Evolutionary conservation across 2,888 invertebrate genomes (phyloP).

Genomic region (Campoletis raptor): DNA sequence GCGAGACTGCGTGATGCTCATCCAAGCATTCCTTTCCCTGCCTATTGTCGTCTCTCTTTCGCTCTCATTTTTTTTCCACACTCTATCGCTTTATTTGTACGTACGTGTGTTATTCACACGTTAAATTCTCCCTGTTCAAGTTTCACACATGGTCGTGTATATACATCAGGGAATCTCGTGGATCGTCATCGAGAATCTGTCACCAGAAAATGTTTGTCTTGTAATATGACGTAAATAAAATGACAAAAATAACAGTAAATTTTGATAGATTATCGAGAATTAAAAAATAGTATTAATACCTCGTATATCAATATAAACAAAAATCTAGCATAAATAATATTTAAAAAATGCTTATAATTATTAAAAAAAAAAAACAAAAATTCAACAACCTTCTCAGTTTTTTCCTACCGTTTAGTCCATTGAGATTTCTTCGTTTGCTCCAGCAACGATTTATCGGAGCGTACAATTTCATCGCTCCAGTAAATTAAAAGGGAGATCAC

Average conservation of each 20-base stretch:
- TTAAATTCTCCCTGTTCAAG: slow-evolving; percentile 47
- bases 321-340: not conserved
- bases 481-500: slow-evolving; percentile 5
- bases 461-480: slow-evolving; percentile 17
- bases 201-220: slow-evolving; percentile 22
- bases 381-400: not conserved
- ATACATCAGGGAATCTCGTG: not conserved
- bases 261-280: not conserved
- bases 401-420: not conserved
- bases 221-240: not conserved
- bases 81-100: slow-evolving; percentile 36
- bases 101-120: slow-evolving; percentile 35
- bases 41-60: slow-evolving; percentile 66
- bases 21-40: slow-evolving; percentile 56
- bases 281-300: not conserved
- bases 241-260: slow-evolving; percentile 11
- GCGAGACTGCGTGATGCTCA: slow-evolving; percentile 61
- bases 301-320: not conserved
- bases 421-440: not conserved
- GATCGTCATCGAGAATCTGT: slow-evolving; percentile 49
- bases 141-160: slow-evolving; percentile 7
- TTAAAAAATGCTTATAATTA: not conserved
- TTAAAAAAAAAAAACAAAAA: not conserved
- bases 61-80: slow-evolving; percentile 49
- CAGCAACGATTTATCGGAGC: slow-evolving; percentile 30